A percentile compares a stretch with the other conserved stretches of the same genome.
These are phyloP conservation scores for Tenthredo scrophulariae DNA, from an alignment of 2,888 invertebrate species.

Conservation along the genomic window DNA sequence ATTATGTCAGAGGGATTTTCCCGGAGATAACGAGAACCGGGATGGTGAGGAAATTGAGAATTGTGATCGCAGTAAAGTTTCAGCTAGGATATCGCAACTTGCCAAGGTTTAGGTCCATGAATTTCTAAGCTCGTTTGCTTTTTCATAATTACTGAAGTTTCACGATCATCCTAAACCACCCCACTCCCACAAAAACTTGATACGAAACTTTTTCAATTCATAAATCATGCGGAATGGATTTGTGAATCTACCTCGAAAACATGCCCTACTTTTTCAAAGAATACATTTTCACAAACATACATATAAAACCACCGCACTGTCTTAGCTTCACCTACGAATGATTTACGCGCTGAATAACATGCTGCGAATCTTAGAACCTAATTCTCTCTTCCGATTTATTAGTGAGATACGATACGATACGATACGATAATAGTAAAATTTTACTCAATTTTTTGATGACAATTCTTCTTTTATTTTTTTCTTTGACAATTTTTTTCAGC, in stretches of 20 bases:
- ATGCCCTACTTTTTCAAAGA: slow-evolving; percentile 1
- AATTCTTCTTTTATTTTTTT: not conserved
- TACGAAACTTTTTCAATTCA: slow-evolving; percentile 67
- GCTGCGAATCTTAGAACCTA: not conserved
- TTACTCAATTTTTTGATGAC: not conserved
- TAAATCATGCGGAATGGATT: slow-evolving; percentile 63
- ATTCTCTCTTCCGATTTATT: not conserved
- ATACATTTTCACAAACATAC: slow-evolving; percentile 1
- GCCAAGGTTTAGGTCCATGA: slow-evolving; percentile 59
- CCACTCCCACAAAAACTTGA: not conserved
- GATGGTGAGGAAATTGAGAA: slow-evolving; percentile 42
- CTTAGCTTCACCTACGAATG: not conserved
- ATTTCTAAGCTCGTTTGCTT: slow-evolving; percentile 72
- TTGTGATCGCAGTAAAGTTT: slow-evolving; percentile 11
- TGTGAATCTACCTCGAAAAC: slow-evolving; percentile 58
- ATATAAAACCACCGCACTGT: slow-evolving; percentile 9
- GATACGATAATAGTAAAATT: slow-evolving; percentile 12
- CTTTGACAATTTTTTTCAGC: slow-evolving; percentile 73
- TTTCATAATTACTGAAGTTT: slow-evolving; percentile 70
- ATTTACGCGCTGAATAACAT: not conserved
- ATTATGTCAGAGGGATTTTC: slow-evolving; percentile 15
- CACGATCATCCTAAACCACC: slow-evolving; percentile 45
- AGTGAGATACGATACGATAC: not conserved
- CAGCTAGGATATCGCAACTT: slow-evolving; percentile 19
- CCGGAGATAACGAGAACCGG: slow-evolving; percentile 12